Evolutionary conservation across 2,797 vertebrate genomes (phyloP).

Genomic region (Cirrhinus mrigala): DNA sequence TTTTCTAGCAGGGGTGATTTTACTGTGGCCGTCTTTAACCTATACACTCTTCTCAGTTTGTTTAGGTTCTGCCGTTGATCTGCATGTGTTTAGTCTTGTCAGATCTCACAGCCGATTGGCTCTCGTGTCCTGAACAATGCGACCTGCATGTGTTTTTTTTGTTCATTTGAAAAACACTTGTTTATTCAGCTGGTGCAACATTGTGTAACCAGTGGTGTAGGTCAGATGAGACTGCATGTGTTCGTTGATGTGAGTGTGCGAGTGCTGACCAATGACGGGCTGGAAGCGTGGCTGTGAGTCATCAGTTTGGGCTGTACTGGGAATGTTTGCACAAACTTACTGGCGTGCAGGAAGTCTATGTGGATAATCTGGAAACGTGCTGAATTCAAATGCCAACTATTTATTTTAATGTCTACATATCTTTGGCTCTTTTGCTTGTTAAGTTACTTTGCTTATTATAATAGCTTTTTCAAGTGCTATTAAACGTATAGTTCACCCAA

Average conservation of each 20-base stretch:
- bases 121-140: conserved; percentile 25
- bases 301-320: conserved; percentile 46
- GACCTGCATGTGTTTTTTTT: conserved; percentile 11
- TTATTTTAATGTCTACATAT: not conserved
- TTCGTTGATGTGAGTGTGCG: not conserved
- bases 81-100: conserved; percentile 5
- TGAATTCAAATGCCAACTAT: not conserved
- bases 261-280: conserved; percentile 10
- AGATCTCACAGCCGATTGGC: conserved; percentile 30
- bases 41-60: not conserved
- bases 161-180: conserved; percentile 56
- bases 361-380: conserved; percentile 4
- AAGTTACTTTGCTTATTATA: not conserved
- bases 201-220: conserved; percentile 56
- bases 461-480: not conserved
- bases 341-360: not conserved
- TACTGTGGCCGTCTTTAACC: not conserved
- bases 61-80: not conserved
- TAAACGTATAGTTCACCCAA: no score
- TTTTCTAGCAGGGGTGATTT: not conserved
- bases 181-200: conserved; percentile 57
- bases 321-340: conserved; percentile 18
- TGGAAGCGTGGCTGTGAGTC: conserved; percentile 40
- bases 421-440: not conserved
- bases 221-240: conserved; percentile 13